These are phyloP conservation scores for Eupithecia centaureata DNA, from an alignment of 2,888 invertebrate species.

Conservation along the genomic window DNA sequence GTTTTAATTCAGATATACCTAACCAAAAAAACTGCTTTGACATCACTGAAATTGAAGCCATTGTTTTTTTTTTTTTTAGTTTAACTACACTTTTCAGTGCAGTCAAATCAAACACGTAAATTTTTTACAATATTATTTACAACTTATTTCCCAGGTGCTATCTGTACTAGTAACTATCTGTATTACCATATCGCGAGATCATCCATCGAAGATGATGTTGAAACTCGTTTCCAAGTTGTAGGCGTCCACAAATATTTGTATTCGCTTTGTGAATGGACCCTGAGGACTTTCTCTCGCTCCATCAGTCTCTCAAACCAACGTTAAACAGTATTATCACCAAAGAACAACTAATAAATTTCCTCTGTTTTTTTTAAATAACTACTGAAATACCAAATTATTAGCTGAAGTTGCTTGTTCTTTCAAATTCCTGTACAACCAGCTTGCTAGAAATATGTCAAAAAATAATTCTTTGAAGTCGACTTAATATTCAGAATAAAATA, in stretches of 20 bases:
- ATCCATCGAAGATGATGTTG: slow-evolving; percentile 61
- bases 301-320: slow-evolving; percentile 69
- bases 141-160: too few relatives aligned
- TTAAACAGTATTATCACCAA: neutral
- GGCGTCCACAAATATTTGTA: slow-evolving; percentile 83
- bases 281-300: slow-evolving; percentile 79
- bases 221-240: slow-evolving; percentile 79
- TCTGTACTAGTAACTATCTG: neutral
- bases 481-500: too few relatives aligned
- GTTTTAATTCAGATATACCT: too few relatives aligned
- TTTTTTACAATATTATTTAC: too few relatives aligned
- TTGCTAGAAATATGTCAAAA: neutral
- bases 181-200: slow-evolving; percentile 54
- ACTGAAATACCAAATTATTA: neutral
- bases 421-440: neutral
- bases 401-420: neutral
- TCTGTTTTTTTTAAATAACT: neutral
- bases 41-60: too few relatives aligned
- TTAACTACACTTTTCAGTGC: too few relatives aligned
- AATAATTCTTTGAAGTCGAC: too few relatives aligned
- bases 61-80: too few relatives aligned
- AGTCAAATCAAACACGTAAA: too few relatives aligned
- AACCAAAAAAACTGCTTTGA: too few relatives aligned
- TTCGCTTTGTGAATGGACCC: slow-evolving; percentile 81
- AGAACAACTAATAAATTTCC: neutral